Evolutionary conservation across 2,113 vertebrate species (phyloP), one percentile per base, ranked within the genome.

Genomic region (Ptyas mucosa): DNA sequence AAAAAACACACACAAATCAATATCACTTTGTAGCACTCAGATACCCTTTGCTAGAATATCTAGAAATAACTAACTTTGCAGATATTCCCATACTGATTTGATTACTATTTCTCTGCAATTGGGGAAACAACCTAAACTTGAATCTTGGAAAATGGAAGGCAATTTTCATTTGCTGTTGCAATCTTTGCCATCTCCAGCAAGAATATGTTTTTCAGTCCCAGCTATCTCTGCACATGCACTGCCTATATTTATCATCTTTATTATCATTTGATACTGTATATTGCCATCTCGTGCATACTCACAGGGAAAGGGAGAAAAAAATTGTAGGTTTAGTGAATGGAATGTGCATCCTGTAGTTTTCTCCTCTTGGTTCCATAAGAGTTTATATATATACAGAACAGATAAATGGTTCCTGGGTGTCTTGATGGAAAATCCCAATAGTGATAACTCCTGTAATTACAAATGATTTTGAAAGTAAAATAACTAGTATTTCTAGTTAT

Each of bases 171-270:
- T 53, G 21, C 23, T 34, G 11, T 46, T 23, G 23, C 52, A n/a
- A 9, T 55, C 51, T 61, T 34, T 18, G 55, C 14, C 54, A 2
- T 21, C 49, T 85, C 39, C n/a, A 26, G 57, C 52, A 94, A 54
- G 52, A 90, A 58, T 29, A 54, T 93, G 91, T 88, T 91, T 88
- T 93, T 92, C 87, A 95, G 52, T 26, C 52, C 51, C 89, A 91
- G 94, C 93, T 95, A 95, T 94, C 94, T 95, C 92, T 95, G 93
- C 92, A 94, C 0, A 0, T 46, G 91, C 90, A 93, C 93, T 86
- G 90, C 89, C 92, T 95, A 88, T 93, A 85, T 95, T 95, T 95
- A 94, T 96, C 87, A 92, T 94, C 90, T 96, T 94, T 96, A 93
- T 95, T 95, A 92, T 93, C 92, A 95, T 89, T 93, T 92, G 92